These are phyloP conservation scores for Amphiura filiformis DNA, from an alignment of 35 echinoderm and acorn worm species.

Conservation along the genomic window DNA sequence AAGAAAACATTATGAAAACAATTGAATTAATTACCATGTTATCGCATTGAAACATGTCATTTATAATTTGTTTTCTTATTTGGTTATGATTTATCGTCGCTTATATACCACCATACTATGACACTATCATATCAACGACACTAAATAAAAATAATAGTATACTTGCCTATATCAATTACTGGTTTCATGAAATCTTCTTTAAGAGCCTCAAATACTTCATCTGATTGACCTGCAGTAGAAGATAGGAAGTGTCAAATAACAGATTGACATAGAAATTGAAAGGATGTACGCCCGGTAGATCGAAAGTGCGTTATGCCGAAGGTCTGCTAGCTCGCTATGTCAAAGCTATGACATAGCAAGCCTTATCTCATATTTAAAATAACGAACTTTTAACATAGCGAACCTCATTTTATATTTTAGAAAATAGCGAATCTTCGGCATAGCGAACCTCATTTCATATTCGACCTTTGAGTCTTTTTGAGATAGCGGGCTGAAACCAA, in stretches of 20 bases:
- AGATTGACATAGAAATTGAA: no score
- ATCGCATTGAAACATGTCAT: background rate
- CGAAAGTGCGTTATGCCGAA: no score
- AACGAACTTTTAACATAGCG: no score
- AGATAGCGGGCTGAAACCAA: no score
- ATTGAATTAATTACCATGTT: background rate
- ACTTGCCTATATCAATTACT: conserved; percentile 77
- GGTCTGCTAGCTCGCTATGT: no score
- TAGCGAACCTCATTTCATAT: no score
- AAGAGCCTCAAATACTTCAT: conserved; percentile 66
- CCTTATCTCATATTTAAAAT: no score
- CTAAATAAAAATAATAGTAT: background rate
- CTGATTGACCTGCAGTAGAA: conserved; percentile 63
- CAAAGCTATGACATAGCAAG: no score
- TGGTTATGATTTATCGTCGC: background rate
- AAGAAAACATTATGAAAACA: background rate
- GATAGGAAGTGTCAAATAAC: background rate
- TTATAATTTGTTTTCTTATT: background rate
- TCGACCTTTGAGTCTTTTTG: no score
- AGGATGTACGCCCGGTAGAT: no score
- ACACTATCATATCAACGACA: background rate
- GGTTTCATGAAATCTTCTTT: conserved; percentile 92
- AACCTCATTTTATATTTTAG: no score
- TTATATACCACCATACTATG: background rate
- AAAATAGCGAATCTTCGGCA: no score